These are phyloP conservation scores for Pogonocichla stellata DNA, from an alignment of 2,113 vertebrate genomes.

Conservation along the genomic window DNA sequence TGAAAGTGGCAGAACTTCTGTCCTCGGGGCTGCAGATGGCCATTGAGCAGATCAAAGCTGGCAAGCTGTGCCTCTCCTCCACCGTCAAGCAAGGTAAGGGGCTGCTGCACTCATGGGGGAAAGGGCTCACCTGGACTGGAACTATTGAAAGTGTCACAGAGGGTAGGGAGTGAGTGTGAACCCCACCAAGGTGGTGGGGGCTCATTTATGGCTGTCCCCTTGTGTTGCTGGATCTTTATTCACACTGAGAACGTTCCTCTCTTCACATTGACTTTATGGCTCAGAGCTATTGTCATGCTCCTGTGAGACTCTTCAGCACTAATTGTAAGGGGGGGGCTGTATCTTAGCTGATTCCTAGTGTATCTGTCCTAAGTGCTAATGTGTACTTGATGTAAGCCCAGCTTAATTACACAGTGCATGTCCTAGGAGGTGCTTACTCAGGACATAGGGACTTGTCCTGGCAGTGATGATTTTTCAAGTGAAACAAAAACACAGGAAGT, in stretches of 20 bases:
- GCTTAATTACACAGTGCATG: not conserved
- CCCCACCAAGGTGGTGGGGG: rapidly evolving
- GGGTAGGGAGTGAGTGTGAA: not conserved
- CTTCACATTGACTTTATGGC: not conserved
- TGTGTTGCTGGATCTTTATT: not conserved
- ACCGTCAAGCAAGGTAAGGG: slow-evolving; percentile 90
- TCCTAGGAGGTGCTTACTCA: slow-evolving; percentile 11
- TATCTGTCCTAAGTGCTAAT: not conserved
- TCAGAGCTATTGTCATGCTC: not conserved
- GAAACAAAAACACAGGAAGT: slow-evolving; percentile 47
- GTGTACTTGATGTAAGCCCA: not conserved
- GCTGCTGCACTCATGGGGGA: rapidly evolving
- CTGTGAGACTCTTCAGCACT: not conserved
- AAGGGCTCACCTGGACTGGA: not conserved
- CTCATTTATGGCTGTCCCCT: not conserved
- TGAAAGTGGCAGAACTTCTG: slow-evolving; percentile 92
- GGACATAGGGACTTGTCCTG: not conserved
- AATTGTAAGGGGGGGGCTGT: not conserved
- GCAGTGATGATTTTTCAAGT: slow-evolving; percentile 1
- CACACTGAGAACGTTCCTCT: rapidly evolving
- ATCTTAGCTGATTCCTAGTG: not conserved
- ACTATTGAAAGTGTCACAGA: not conserved
- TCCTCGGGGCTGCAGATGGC: slow-evolving; percentile 85
- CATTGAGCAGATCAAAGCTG: slow-evolving; percentile 86
- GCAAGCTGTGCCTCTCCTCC: slow-evolving; percentile 85